Percentiles rank a stretch among this genome's conserved stretches.
These are phyloP conservation scores for Caenorhabditis tropicalis DNA, from an alignment of 1,140 invertebrate species.

Conservation along the genomic window DNA sequence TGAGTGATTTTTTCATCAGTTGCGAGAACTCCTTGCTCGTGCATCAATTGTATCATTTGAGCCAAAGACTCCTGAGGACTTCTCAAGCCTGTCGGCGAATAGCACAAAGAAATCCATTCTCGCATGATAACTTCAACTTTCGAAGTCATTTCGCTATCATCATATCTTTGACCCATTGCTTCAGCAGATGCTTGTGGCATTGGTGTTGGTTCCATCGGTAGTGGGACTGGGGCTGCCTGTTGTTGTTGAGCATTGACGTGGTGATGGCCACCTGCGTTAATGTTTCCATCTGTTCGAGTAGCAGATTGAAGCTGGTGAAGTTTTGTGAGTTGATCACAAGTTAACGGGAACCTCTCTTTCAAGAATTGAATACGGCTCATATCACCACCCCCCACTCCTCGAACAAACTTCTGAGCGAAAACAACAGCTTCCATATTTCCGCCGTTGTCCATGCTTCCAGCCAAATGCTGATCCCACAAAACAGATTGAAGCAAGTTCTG, in stretches of 20 bases:
- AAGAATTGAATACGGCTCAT: slow-evolving; percentile 11
- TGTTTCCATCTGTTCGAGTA: not conserved
- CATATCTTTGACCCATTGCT: slow-evolving; percentile 36
- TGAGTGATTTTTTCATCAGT: slow-evolving; percentile 95
- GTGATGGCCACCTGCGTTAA: not conserved
- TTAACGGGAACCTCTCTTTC: slow-evolving; percentile 35
- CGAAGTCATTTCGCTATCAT: slow-evolving; percentile 83
- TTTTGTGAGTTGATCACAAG: slow-evolving; percentile 46
- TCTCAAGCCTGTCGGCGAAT: slow-evolving; percentile 80
- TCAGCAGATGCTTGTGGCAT: slow-evolving; percentile 34
- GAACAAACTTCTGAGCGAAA: slow-evolving; percentile 89
- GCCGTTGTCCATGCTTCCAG: slow-evolving; percentile 85
- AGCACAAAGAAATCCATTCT: slow-evolving; percentile 93
- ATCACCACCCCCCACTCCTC: slow-evolving; percentile 81
- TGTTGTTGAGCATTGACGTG: not conserved
- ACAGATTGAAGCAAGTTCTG: slow-evolving; percentile 78
- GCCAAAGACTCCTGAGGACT: slow-evolving; percentile 93
- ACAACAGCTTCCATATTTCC: slow-evolving; percentile 82
- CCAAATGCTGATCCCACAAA: slow-evolving; percentile 85
- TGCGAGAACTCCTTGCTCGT: slow-evolving; percentile 92
- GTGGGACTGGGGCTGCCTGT: not conserved
- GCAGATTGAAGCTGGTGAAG: slow-evolving; percentile 33
- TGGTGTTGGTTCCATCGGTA: slow-evolving; percentile 3
- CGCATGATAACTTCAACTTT: slow-evolving; percentile 91
- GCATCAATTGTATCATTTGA: slow-evolving; percentile 91